A percentile compares a stretch with the other conserved stretches of the same genome.
Evolutionary conservation across 2,113 vertebrate species (phyloP).

Genomic region (Podarcis cretensis): DNA sequence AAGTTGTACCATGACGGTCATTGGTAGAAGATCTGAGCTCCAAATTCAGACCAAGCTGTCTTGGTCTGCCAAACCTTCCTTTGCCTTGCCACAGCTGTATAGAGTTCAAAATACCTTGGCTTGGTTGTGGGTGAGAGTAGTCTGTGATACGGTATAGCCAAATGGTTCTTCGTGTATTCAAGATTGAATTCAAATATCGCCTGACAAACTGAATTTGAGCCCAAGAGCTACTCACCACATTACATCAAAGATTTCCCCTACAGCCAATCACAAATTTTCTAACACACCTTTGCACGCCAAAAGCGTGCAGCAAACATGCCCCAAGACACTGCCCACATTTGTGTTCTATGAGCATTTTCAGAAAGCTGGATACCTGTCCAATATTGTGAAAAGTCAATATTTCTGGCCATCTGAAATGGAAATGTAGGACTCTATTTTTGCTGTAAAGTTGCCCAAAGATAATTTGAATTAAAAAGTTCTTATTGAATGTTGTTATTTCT

Average conservation of each 20-base stretch:
- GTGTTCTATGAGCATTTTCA: neutral
- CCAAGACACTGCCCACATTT: no score
- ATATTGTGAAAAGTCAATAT: neutral
- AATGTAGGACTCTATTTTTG: neutral
- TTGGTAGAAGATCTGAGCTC: neutral
- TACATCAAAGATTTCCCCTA: neutral
- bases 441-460: neutral
- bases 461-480: neutral
- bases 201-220: neutral
- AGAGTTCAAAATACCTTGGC: neutral
- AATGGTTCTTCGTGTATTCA: neutral
- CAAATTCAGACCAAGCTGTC: neutral
- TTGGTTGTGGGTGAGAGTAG: neutral
- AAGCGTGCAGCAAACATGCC: neutral
- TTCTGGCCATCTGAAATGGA: neutral
- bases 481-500: neutral
- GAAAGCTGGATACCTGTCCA: neutral
- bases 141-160: neutral
- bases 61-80: neutral
- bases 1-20: neutral
- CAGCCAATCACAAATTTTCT: neutral
- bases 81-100: neutral
- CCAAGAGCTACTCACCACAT: neutral
- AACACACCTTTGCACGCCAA: neutral
- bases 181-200: neutral